These are phyloP conservation scores for Prionailurus bengalensis DNA, from an alignment of 2,113 vertebrate genomes.

Conservation along the genomic window DNA sequence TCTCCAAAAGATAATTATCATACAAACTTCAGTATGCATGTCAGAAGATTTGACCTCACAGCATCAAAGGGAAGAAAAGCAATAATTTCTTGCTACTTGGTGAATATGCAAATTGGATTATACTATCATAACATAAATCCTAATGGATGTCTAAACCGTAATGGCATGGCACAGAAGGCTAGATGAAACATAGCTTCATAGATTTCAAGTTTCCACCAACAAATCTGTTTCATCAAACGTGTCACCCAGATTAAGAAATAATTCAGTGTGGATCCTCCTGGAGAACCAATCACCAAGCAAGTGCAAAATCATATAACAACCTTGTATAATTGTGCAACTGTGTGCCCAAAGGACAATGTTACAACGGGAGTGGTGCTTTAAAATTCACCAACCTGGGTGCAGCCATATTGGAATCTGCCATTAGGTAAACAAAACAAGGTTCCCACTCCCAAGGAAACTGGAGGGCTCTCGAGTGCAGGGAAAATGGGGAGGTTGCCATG, in stretches of 20 bases:
- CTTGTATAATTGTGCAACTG: background rate
- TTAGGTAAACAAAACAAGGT: background rate
- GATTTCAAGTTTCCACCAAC: conserved; percentile 25
- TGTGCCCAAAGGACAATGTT: background rate
- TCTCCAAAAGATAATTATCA: conserved; percentile 22
- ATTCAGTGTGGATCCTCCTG: background rate
- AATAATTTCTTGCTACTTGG: conserved; percentile 51
- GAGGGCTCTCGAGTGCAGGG: background rate
- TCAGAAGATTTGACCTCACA: conserved; percentile 46
- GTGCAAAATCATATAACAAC: background rate
- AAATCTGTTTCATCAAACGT: conserved; percentile 14
- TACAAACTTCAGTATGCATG: background rate
- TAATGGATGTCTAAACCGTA: background rate
- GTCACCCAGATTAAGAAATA: background rate
- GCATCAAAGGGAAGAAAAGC: conserved; percentile 16
- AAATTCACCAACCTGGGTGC: background rate
- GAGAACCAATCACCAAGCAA: background rate
- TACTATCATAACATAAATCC: background rate
- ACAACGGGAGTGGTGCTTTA: background rate
- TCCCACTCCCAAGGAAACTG: background rate
- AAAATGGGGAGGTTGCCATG: background rate
- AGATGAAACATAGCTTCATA: background rate
- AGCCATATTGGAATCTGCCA: background rate
- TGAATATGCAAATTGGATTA: conserved; percentile 1
- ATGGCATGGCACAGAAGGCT: background rate